Evolutionary conservation across 2,888 invertebrate species (phyloP), one percentile per base, ranked within the genome.

Genomic region (Folsomia candida): DNA sequence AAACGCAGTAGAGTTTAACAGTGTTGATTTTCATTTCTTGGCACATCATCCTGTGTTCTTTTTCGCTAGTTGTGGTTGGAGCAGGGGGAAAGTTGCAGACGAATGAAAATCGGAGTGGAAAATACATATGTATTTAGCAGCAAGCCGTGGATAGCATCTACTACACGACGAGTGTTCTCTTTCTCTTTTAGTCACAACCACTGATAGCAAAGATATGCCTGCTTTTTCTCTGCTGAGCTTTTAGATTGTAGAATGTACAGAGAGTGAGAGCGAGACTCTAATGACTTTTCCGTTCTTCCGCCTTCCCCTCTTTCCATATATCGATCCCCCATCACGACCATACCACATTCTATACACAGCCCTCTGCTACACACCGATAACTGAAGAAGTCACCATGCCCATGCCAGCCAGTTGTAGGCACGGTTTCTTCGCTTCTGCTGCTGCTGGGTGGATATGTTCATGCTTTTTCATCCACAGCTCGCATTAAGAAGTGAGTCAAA

Each of bases 301-400:
- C 24, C 63, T 67, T 70, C 68, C 71, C 72, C 64, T 61, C 67
- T 73, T 77, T 75, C 74, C 74, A 73, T 76, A 74, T 75, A 78
- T 78, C 76, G 78, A 78, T 76, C 73, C 67, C 61, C 57, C 67
- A 28, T 18, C 2, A 26, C 29, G 29, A 20, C 22, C 9, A 26
- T 18, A 1, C 6, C 3, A 51, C 29, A 54, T 6, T 6, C 18
- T 14, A 54, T 14, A 54, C 18, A 54, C 4, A 54, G 54, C 20
- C 54, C 54, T 54, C 6, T 54, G 54, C 54, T 37, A 54, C n/a
- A 6, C 54, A 54, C n/a, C n/a, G n/a, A 20, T 54, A 20, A 54
- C 54, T 14, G 54, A n/a, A 54, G 20, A 54, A 47, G 47, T 47
- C n/a, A n/a, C n/a, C n/a, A n/a, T n/a, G n/a, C n/a, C n/a, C n/a